Percentiles rank a stretch among this genome's conserved stretches.
Evolutionary conservation across 2,113 vertebrate genomes (phyloP).

Genomic region (Heptranchias perlo): DNA sequence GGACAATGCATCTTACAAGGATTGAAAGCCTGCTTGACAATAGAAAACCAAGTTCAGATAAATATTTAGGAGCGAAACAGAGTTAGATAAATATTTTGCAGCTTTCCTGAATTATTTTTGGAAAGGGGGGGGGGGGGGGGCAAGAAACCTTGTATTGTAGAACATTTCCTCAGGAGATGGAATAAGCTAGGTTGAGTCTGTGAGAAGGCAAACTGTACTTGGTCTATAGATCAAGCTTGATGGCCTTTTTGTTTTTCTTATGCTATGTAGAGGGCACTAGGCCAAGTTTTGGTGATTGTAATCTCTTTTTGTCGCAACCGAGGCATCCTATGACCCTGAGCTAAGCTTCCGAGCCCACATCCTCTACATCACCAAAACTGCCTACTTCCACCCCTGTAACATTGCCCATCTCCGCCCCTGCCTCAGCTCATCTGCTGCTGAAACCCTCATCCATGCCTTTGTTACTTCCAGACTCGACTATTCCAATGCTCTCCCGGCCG

Average conservation of each 20-base stretch:
- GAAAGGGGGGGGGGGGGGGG: too few species aligned
- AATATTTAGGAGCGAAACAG: constrained; percentile 31
- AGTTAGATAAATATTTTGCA: constrained; percentile 30
- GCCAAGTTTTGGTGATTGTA: neutral
- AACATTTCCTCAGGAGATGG: neutral
- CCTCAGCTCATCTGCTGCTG: too few species aligned
- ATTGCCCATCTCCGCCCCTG: too few species aligned
- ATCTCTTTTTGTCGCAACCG: neutral
- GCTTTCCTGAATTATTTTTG: neutral
- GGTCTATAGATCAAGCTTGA: neutral
- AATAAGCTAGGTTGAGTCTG: neutral
- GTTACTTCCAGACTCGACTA: too few species aligned
- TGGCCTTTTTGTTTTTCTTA: neutral
- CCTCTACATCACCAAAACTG: too few species aligned
- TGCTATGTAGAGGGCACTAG: neutral
- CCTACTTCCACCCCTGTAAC: too few species aligned
- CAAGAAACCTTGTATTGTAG: neutral
- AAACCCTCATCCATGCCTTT: too few species aligned
- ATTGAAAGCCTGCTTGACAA: constrained; percentile 4
- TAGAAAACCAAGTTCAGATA: neutral
- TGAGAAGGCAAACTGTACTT: constrained; percentile 5
- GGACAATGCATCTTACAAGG: constrained; percentile 16
- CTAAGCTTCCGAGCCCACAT: too few species aligned
- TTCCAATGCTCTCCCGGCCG: too few species aligned
- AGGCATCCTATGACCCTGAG: too few species aligned